Evolutionary conservation across 2,797 vertebrate genomes (phyloP).

Genomic region (Rhynchonycteris naso): DNA sequence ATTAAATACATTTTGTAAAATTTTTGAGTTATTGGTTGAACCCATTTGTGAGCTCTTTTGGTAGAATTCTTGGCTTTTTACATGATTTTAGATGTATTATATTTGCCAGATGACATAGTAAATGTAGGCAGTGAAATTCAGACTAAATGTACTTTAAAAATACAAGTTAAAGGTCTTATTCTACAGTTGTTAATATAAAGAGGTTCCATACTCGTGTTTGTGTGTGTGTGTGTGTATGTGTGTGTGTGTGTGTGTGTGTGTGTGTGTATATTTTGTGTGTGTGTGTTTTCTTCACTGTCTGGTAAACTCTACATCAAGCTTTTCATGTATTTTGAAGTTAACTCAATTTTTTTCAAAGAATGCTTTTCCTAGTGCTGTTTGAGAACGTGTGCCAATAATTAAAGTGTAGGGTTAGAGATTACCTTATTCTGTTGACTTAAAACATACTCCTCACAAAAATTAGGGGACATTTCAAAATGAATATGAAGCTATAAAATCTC

Average conservation of each 20-base stretch:
- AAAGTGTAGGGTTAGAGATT: conserved; percentile 12
- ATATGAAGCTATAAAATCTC: too few species aligned
- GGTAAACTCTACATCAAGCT: conserved; percentile 32
- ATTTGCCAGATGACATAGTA: not conserved
- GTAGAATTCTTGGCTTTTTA: conserved; percentile 58
- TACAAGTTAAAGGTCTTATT: not conserved
- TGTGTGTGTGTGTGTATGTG: not conserved
- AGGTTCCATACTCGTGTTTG: not conserved
- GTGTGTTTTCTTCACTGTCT: conserved; percentile 13
- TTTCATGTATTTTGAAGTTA: conserved; percentile 50
- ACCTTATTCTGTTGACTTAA: not conserved
- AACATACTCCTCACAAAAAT: too few species aligned
- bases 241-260: not conserved
- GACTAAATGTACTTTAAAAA: conserved; percentile 14
- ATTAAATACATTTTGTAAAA: conserved; percentile 41
- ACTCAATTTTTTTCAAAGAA: conserved; percentile 23
- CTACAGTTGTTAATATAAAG: not conserved
- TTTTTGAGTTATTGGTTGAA: conserved; percentile 2
- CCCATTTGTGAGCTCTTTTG: not conserved
- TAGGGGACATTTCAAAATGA: too few species aligned
- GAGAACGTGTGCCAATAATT: not conserved
- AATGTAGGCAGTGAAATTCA: conserved; percentile 39
- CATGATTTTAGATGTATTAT: conserved; percentile 13
- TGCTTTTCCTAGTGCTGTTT: not conserved
- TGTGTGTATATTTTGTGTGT: not conserved